Evolutionary conservation across 2,797 vertebrate species (phyloP), one percentile per base, ranked within the genome.

Genomic region (Petrocephalus sullivani): DNA sequence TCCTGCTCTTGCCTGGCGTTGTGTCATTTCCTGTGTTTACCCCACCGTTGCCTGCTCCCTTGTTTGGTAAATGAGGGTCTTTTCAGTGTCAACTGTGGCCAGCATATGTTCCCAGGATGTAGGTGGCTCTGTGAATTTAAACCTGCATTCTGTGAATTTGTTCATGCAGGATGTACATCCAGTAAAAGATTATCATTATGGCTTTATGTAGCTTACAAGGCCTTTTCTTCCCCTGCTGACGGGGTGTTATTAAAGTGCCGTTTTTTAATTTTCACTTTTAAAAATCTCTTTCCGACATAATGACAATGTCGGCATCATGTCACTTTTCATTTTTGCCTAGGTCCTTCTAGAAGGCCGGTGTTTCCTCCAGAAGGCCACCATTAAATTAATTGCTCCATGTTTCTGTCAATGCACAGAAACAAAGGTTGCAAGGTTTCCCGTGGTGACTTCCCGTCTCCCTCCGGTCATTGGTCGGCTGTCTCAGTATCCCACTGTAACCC

Each of bases 291-390:
- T 78, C 33, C 37, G 3, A 78, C 19, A 46, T n/a, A 46, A 41
- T 46, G 71, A 46, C 37, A 8, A 16, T 46, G 14, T 37, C 8
- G 71, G 14, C 6, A 46, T 78, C 37, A 8, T n/a, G 71, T 46
- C 19, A 78, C 71, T 16, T n/a, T 78, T 46, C 41, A 46, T 78
- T n/a, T 19, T 46, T 78, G 71, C 37, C 28, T 7, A n/a, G 71
- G 16, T 37, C 71, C n/a, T 46, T n/a, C 33, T 46, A 41, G 37
- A 78, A n/a, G 87, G 67, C 53, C 58, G 28, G 60, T 51, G 87
- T 88, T 90, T 46, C 14, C 91, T 90, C 82, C 53, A 87, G 21
- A 87, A 84, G 23, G 60, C 7, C 1, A 1, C 49, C 8, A 21
- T 82, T 33, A 37, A 56, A 82, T 58, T 78, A 87, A 64, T 61